Base-by-base conservation (phyloP, 2,113 vertebrate genomes). In the Orthonyx spaldingii region DNA sequence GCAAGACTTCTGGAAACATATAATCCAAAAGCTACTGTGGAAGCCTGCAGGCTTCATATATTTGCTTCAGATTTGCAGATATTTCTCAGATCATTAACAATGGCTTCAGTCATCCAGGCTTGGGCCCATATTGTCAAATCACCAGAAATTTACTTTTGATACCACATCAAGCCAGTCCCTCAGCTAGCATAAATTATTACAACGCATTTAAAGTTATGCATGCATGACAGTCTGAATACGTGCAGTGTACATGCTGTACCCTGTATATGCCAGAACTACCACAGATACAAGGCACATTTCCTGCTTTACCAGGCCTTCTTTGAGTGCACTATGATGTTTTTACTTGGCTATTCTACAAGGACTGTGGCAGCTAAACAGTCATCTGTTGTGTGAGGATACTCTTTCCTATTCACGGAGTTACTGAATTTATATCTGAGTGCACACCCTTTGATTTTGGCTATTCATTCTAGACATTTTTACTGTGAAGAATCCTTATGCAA, bases 41-140 rank as follows among this genome's bases (percentile, higher is more conserved):
- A 83, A 95, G 14, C 37, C 61, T 74, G 8, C 15, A 65, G 37
- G 18, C 28, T 84, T 91, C 50, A 69, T 11, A 15, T n/a, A 42
- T 70, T 87, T 30, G 4, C 39, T 88, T 79, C 75, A 63, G 57
- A 59, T 90, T 64, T 86, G 55, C 21, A 77, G n/a, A 11, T 77
- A 35, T 74, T 91, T 93, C 77, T 59, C 60, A 90, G 61, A 60
- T 63, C 30, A 65, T 74, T 89, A 87, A 65, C 27, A 90, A n/a
- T 27, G 3, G 18, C 49, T 72, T 27, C 61, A 76, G 53, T 13
- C 35, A 84, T 71, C 8, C 46, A 86, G 28, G 11, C 37, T 83
- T 60, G 33, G 33, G 23, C 19, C 7, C 13, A 8, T 61, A 47
- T 65, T 71, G 84, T 81, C 41, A 80, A 60, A 85, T 47, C 12